Evolutionary conservation across 2,797 vertebrate species (phyloP).

Genomic region (Eleutherodactylus coqui): DNA sequence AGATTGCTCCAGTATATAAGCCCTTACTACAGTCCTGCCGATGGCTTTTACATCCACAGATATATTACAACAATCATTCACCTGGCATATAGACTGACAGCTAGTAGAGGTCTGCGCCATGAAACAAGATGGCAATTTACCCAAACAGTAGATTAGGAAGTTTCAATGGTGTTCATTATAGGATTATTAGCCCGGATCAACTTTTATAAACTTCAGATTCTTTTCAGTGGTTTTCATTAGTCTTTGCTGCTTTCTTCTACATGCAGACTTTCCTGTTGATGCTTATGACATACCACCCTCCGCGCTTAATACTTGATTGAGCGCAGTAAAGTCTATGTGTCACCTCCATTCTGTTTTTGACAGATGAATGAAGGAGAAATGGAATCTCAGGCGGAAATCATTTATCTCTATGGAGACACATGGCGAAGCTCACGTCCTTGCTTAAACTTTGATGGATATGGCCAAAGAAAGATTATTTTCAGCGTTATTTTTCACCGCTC

Average conservation of each 20-base stretch:
- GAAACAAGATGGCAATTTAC: too few relatives aligned
- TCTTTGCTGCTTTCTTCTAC: background rate
- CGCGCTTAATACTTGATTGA: background rate
- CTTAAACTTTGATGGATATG: conserved; percentile 15
- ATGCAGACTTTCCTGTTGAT: background rate
- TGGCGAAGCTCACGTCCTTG: background rate
- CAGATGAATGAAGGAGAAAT: conserved; percentile 2
- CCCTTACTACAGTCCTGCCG: too few relatives aligned
- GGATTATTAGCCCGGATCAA: too few relatives aligned
- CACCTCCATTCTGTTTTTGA: background rate
- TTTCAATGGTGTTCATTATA: too few relatives aligned
- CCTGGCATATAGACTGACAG: too few relatives aligned
- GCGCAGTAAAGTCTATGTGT: background rate
- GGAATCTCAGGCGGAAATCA: background rate
- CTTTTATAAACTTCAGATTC: too few relatives aligned
- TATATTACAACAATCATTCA: too few relatives aligned
- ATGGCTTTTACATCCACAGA: too few relatives aligned
- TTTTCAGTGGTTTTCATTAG: too few relatives aligned
- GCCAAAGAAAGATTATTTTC: conserved; percentile 17
- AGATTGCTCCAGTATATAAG: too few relatives aligned
- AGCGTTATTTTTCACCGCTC: background rate
- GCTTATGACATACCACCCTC: background rate
- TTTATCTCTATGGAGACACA: conserved; percentile 13
- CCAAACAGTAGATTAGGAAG: too few relatives aligned
- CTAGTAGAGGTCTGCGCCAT: too few relatives aligned